phyloP scores from a whole-genome alignment of 2,797 vertebrate species.

The Sebastolobus altivelis region DNA sequence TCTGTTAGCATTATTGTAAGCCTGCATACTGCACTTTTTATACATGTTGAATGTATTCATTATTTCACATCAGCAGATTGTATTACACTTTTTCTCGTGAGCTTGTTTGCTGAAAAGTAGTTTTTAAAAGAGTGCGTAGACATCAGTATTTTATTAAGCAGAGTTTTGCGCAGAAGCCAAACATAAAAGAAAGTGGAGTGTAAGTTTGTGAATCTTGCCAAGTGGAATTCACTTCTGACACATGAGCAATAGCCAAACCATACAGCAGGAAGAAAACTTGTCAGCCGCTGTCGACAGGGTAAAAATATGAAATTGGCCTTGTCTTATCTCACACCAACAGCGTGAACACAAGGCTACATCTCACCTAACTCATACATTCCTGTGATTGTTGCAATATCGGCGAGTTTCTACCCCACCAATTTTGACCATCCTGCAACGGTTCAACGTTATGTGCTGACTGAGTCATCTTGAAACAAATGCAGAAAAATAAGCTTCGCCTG shows the following conservation, averaged over 20 bases:
- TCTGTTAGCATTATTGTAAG: neutral
- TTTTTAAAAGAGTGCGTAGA: neutral
- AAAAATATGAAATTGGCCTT: slow-evolving; percentile 76
- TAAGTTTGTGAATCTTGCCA: slow-evolving; percentile 48
- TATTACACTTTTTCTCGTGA: neutral
- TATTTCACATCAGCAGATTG: neutral
- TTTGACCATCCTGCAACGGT: slow-evolving; percentile 43
- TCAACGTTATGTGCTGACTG: slow-evolving; percentile 61
- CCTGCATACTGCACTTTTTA: neutral
- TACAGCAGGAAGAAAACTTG: slow-evolving; percentile 56
- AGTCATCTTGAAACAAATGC: slow-evolving; percentile 75
- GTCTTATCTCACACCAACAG: slow-evolving; percentile 80
- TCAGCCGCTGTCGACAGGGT: slow-evolving; percentile 62
- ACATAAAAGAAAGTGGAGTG: slow-evolving; percentile 40
- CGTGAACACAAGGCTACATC: slow-evolving; percentile 65
- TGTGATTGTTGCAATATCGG: slow-evolving; percentile 67
- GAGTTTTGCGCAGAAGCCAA: slow-evolving; percentile 24
- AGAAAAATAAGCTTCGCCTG: slow-evolving; percentile 67
- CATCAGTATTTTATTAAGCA: neutral
- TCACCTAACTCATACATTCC: slow-evolving; percentile 65
- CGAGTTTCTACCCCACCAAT: slow-evolving; percentile 60
- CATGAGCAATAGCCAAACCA: slow-evolving; percentile 60
- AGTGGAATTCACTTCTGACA: slow-evolving; percentile 64
- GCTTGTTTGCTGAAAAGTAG: neutral
- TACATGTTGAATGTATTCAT: neutral